These are phyloP conservation scores for Leucophenga montana DNA, from an alignment of 2,888 invertebrate species.

Conservation along the genomic window DNA sequence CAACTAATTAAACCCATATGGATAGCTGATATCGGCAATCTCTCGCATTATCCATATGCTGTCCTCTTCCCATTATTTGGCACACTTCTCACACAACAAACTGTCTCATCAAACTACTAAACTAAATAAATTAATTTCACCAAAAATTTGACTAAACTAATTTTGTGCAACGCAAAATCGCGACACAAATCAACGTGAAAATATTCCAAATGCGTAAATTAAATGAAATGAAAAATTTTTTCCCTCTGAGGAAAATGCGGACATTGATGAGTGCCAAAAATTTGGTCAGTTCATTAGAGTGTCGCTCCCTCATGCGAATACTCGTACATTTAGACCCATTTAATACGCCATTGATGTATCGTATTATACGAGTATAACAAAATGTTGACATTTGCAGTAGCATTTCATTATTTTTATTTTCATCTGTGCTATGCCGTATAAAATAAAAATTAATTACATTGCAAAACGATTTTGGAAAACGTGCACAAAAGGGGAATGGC, in stretches of 20 bases:
- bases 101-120: neutral
- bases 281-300: neutral
- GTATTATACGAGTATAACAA: too few species aligned
- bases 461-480: too few species aligned
- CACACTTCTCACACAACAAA: too few species aligned
- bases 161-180: slow-evolving; percentile 14
- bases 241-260: neutral
- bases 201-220: neutral
- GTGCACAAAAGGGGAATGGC: too few species aligned
- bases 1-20: slow-evolving; percentile 1
- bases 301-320: too few species aligned
- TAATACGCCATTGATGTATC: slow-evolving; percentile 6
- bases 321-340: neutral
- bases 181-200: slow-evolving; percentile 17
- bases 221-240: slow-evolving; percentile 4
- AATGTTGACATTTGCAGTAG: neutral
- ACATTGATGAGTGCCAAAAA: slow-evolving; percentile 6
- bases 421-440: too few species aligned
- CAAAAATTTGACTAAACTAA: slow-evolving; percentile 20
- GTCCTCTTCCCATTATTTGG: neutral
- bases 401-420: too few species aligned
- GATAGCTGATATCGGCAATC: too few species aligned
- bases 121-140: slow-evolving; percentile 16
- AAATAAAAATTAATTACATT: too few species aligned
- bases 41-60: too few species aligned